These are phyloP conservation scores for Ranitomeya imitator DNA, from an alignment of 2,113 vertebrate species.

Conservation along the genomic window DNA sequence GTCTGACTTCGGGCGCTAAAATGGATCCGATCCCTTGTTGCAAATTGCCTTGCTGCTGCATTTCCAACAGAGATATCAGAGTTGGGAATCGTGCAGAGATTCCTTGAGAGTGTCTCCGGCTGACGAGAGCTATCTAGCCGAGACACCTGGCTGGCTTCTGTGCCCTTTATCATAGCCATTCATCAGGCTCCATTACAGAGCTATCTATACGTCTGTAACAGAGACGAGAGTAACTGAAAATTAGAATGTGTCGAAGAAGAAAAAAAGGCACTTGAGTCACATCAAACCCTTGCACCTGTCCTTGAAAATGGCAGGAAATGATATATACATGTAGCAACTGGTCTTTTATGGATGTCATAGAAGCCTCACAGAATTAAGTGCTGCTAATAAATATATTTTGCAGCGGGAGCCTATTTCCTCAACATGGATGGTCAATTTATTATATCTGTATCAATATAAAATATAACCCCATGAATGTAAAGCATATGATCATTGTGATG, in stretches of 20 bases:
- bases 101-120: slow-evolving; percentile 44
- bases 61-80: slow-evolving; percentile 55
- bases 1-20: slow-evolving; percentile 41
- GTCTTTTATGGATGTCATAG: background rate
- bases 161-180: slow-evolving; percentile 49
- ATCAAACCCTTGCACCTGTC: background rate
- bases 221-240: slow-evolving; percentile 38
- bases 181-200: slow-evolving; percentile 55
- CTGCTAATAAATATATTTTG: background rate
- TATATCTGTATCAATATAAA: background rate
- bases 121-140: slow-evolving; percentile 52
- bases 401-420: background rate
- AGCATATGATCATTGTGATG: no score
- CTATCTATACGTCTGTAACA: slow-evolving; percentile 49
- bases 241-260: slow-evolving; percentile 29
- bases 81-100: slow-evolving; percentile 42
- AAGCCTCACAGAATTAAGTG: background rate
- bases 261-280: slow-evolving; percentile 18
- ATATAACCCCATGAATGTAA: no score
- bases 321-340: background rate
- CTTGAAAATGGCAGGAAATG: slow-evolving; percentile 17
- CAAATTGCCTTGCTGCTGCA: slow-evolving; percentile 44
- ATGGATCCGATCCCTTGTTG: slow-evolving; percentile 52
- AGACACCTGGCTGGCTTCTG: slow-evolving; percentile 57
- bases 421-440: background rate